phyloP scores from a whole-genome alignment of 2,113 vertebrate genomes.

The Alosa alosa region DNA sequence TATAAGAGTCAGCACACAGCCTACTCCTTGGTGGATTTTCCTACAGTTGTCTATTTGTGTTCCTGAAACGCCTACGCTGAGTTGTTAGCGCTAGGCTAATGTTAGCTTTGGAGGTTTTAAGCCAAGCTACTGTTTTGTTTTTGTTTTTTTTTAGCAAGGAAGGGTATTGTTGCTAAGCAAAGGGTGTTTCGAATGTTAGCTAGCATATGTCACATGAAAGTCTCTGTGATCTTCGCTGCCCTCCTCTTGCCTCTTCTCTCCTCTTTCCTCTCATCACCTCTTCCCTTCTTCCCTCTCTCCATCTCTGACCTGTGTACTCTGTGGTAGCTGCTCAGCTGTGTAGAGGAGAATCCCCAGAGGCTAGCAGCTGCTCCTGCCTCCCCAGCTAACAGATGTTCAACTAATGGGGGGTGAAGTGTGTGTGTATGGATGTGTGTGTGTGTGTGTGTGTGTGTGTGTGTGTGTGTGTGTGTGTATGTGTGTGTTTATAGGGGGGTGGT shows the following conservation, averaged over 20 bases:
- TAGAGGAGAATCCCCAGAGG: neutral
- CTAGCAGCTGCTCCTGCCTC: neutral
- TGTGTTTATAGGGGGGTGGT: conserved; percentile 2
- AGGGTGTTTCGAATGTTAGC: neutral
- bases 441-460: neutral
- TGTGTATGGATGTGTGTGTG: neutral
- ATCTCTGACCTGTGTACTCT: neutral
- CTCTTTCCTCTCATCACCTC: conserved; percentile 11
- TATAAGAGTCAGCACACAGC: neutral
- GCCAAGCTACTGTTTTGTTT: neutral
- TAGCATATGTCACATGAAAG: neutral
- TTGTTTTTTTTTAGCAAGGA: neutral
- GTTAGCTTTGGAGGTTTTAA: neutral
- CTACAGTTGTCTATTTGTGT: neutral
- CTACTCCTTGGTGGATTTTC: neutral
- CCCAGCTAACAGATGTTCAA: conserved; percentile 3
- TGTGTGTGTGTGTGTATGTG: neutral
- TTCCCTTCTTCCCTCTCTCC: neutral
- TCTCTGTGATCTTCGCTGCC: neutral
- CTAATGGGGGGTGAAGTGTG: neutral
- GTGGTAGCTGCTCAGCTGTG: conserved; percentile 27
- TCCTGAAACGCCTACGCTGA: neutral
- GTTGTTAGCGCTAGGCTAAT: neutral
- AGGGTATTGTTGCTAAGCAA: neutral
- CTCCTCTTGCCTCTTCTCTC: neutral